Base-by-base conservation (phyloP, 2,797 vertebrate species). In the Antrozous pallidus region DNA sequence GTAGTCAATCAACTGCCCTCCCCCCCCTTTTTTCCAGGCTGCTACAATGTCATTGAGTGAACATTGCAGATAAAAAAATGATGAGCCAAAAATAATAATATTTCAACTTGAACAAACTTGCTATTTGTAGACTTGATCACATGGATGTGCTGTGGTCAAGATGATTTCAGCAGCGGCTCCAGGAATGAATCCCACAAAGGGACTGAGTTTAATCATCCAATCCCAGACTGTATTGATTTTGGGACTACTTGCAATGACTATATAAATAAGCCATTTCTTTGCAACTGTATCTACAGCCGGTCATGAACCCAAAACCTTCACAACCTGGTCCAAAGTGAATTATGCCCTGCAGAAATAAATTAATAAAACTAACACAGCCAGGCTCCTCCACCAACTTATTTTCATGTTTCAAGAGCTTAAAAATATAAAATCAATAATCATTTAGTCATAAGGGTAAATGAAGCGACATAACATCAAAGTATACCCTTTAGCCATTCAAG, bases 381-480 rank as follows among this genome's bases (percentile, higher is more conserved):
- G 98, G 97, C 98, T 98, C 98, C 98, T 98, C 98, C 95, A 98
- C 98, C 97, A 98, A 98, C 98, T 98, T 98, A 98, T 98, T 98
- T 99, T 98, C 98, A 98, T 98, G 97, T 99, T 98, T 98, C 98
- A 98, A 98, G 98, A 98, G 98, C 97, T 98, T 98, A 98, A 98
- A 98, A 99, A 99, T 99, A 98, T 98, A 98, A 99, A 99, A 99
- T 99, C 99, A 99, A 99, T 99, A 99, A 99, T 99, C 98, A 99
- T 99, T 99, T 99, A 99, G 99, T 99, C 98, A 98, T 99, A 98
- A 99, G 98, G 98, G 98, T 98, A 99, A 99, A 99, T 99, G 98
- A 99, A 99, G 98, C 98, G 96, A 98, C 98, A 98, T 98, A 98
- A 98, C 98, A 99, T 99, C 98, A 99, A 98, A 98, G 98, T 98